Evolutionary conservation across 2,797 vertebrate species (phyloP).

Genomic region (Poeciliopsis paucimaculata): DNA sequence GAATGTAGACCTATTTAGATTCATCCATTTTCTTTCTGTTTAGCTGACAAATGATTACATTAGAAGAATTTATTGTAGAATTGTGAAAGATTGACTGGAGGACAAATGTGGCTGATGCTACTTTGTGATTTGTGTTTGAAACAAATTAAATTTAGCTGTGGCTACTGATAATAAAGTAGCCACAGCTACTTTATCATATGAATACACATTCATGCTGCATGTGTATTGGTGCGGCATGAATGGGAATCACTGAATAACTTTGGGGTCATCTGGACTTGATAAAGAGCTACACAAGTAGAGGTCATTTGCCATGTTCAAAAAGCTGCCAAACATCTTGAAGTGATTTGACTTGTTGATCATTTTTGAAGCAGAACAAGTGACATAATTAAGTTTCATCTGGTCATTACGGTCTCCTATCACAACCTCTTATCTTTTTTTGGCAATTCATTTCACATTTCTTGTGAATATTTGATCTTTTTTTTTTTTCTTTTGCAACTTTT

Average conservation of each 20-base stretch:
- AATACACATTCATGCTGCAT: too few relatives aligned
- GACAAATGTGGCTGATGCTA: neutral
- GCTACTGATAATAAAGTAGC: too few relatives aligned
- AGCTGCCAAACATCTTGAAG: neutral
- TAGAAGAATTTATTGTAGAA: neutral
- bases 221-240: too few relatives aligned
- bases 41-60: neutral
- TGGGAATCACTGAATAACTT: too few relatives aligned
- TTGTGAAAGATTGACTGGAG: neutral
- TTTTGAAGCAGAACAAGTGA: neutral
- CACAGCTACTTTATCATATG: too few relatives aligned
- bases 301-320: too few relatives aligned
- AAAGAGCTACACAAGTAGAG: too few relatives aligned
- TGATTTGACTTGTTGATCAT: neutral
- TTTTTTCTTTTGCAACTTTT: conserved; percentile 10
- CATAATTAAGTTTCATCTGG: neutral
- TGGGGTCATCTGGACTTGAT: too few relatives aligned
- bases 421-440: conserved; percentile 4
- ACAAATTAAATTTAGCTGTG: neutral
- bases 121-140: neutral
- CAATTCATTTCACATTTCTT: neutral
- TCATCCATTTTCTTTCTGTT: neutral
- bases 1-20: neutral
- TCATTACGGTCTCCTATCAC: neutral
- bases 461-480: neutral